Conservation (phyloP, 2,888 invertebrate genomes). For the Eulithis testata region DNA sequence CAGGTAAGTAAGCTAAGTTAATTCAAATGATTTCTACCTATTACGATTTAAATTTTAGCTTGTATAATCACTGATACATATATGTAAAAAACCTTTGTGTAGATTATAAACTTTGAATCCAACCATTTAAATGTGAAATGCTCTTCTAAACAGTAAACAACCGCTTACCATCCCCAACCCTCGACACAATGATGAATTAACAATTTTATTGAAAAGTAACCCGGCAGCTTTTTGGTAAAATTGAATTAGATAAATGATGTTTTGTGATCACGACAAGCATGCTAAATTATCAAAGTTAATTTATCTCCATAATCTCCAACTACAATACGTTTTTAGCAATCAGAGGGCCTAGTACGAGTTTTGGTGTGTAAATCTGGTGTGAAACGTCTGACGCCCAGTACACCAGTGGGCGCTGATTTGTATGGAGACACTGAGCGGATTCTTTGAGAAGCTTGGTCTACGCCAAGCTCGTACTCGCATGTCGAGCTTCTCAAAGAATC, state of each 20-base stretch:
- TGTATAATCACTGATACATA: too few relatives aligned
- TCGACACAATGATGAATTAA: constrained; percentile 72
- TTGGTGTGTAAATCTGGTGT: too few relatives aligned
- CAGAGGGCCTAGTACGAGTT: too few relatives aligned
- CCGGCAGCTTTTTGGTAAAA: constrained; percentile 53
- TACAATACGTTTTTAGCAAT: neutral
- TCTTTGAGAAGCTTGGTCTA: too few relatives aligned
- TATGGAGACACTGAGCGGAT: too few relatives aligned
- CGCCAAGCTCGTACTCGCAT: too few relatives aligned
- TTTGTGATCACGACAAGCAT: constrained; percentile 37
- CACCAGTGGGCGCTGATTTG: too few relatives aligned
- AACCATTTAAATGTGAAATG: neutral
- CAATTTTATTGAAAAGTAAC: constrained; percentile 64
- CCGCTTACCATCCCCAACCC: constrained; percentile 37
- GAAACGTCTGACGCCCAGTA: too few relatives aligned
- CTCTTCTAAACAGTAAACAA: neutral
- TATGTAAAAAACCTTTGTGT: too few relatives aligned
- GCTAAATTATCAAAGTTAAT: constrained; percentile 57
- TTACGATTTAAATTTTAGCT: neutral
- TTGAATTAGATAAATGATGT: constrained; percentile 66
- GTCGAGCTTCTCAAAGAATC: too few relatives aligned
- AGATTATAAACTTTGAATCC: neutral
- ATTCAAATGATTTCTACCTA: too few relatives aligned
- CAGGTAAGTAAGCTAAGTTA: too few relatives aligned
- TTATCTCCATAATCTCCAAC: constrained; percentile 22